Percentiles rank a stretch among this genome's conserved stretches.
phyloP scores from a whole-genome alignment of 2,113 vertebrate genomes.

The Noctilio leporinus region DNA sequence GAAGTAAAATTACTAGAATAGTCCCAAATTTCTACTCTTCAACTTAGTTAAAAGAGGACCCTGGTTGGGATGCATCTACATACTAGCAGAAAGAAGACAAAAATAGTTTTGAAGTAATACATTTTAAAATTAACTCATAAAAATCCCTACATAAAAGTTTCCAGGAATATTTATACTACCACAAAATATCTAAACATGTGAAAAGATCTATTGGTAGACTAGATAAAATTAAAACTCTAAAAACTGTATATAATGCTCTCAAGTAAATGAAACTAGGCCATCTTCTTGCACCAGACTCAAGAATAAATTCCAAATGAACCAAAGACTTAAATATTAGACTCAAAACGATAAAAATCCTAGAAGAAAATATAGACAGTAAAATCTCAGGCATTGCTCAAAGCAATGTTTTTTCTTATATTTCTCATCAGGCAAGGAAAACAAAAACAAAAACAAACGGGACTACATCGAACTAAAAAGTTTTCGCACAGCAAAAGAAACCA shows the following conservation, averaged over 20 bases:
- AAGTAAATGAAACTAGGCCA: neutral
- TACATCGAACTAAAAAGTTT: too few relatives aligned
- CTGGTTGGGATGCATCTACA: fast-evolving
- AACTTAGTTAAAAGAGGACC: neutral
- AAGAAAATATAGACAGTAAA: too few relatives aligned
- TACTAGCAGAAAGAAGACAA: neutral
- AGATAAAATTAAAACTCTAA: neutral
- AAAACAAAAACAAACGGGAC: too few relatives aligned
- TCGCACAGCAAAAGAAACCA: too few relatives aligned
- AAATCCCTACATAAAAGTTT: neutral
- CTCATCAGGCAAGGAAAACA: too few relatives aligned
- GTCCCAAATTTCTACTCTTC: neutral
- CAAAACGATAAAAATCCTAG: too few relatives aligned
- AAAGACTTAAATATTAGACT: too few relatives aligned
- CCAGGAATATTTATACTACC: neutral
- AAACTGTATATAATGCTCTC: neutral
- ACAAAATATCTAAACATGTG: neutral
- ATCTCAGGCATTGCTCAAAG: too few relatives aligned
- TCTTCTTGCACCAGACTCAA: too few relatives aligned
- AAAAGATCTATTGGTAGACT: neutral
- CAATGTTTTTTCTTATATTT: too few relatives aligned
- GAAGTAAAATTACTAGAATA: neutral
- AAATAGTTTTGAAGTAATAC: neutral
- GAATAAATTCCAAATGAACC: too few relatives aligned
- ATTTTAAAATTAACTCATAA: neutral